Evolutionary conservation across 2,113 vertebrate genomes (phyloP), one percentile per base, ranked within the genome.

Genomic region (Myotis davidii): DNA sequence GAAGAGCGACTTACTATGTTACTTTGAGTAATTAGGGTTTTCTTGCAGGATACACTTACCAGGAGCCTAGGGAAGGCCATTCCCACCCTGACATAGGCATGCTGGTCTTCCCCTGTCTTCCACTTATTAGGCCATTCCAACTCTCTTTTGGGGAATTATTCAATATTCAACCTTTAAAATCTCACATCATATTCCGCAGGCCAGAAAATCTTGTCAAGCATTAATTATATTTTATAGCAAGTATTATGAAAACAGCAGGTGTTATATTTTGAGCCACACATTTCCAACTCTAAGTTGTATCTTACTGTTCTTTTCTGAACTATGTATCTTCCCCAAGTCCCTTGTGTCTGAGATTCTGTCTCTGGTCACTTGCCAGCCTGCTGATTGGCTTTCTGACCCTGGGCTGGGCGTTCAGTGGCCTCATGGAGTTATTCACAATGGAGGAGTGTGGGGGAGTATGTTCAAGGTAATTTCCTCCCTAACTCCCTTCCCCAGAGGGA

Each of bases 211-310:
- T 27, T 9, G 29, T 27, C 34, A 20, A 42, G 25, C 1, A 0
- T 32, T 39, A 2, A 0, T 34, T 39, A 3, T 3, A 37, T 42
- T 32, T 9, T 37, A 3, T 4, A 42, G 21, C 2, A 3, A 5
- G 6, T 13, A 8, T 37, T 25, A 37, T 59, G 61, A 70, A 76
- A 42, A 64, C 17, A 74, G 61, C n/a, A 61, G 65, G 56, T 45
- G 23, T 13, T 67, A 42, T 64, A 54, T 79, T 72, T 48, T 23
- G 5, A 73, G 59, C 9, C 2, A 4, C 42, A 32, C 0, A 29
- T 45, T 93, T 37, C 39, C 14, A 39, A 32, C 25, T 72, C 48
- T 67, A 27, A 50, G 25, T 65, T 74, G n/a, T 4, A 27, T 34
- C 73, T 74, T 39, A 13, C 48, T 73, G 14, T 70, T 34, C 52